Evolutionary conservation across 2,113 vertebrate species (phyloP).

Genomic region (Saccopteryx leptura): DNA sequence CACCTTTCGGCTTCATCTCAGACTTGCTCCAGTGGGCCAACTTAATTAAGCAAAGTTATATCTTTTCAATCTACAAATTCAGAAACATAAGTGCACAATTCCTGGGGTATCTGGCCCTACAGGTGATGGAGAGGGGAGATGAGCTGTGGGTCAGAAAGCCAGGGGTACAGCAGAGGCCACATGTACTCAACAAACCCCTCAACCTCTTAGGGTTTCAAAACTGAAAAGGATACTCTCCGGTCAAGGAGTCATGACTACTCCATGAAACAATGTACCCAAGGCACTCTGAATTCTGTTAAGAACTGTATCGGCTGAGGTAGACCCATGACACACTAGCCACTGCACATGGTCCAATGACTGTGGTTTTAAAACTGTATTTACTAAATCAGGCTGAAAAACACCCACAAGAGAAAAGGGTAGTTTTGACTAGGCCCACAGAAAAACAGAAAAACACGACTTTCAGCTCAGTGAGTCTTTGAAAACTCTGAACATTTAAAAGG

Average conservation of each 20-base stretch:
- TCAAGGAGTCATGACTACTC: neutral
- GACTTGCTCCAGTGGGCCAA: neutral
- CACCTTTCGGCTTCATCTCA: neutral
- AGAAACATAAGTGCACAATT: neutral
- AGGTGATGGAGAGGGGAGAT: neutral
- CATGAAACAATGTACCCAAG: neutral
- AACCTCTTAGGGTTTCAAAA: neutral
- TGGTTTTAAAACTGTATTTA: neutral
- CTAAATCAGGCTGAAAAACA: conserved; percentile 31
- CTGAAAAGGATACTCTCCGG: neutral
- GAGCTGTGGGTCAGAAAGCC: neutral
- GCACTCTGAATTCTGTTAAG: neutral
- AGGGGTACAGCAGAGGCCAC: neutral
- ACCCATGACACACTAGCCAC: neutral
- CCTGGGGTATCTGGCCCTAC: neutral
- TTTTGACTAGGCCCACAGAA: neutral
- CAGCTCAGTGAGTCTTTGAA: conserved; percentile 6
- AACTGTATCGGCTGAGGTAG: neutral
- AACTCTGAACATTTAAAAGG: conserved; percentile 12
- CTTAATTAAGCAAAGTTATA: neutral
- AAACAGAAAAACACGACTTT: neutral
- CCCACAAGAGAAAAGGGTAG: neutral
- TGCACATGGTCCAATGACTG: neutral
- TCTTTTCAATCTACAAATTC: neutral
- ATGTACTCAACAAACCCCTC: neutral